A percentile compares a stretch with the other conserved stretches of the same genome.
These are phyloP conservation scores for Scomber japonicus DNA, from an alignment of 2,113 vertebrate genomes.

Conservation along the genomic window DNA sequence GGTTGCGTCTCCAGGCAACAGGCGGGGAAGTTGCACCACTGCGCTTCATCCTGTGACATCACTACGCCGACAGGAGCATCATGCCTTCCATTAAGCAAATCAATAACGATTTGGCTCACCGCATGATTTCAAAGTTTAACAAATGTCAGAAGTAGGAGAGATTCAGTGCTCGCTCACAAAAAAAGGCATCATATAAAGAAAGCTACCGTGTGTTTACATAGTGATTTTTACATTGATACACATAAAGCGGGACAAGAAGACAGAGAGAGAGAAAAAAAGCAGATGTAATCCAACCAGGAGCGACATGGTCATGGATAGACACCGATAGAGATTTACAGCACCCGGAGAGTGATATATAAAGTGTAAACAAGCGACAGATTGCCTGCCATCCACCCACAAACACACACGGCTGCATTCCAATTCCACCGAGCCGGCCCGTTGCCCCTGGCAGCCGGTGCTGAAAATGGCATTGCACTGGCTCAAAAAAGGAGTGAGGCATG, in stretches of 20 bases:
- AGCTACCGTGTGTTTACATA: background rate
- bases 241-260: background rate
- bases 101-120: constrained; percentile 58
- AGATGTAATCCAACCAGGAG: constrained; percentile 55
- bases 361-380: constrained; percentile 81
- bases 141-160: constrained; percentile 15
- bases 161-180: constrained; percentile 5
- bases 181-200: background rate
- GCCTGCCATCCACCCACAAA: constrained; percentile 62
- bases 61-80: constrained; percentile 47
- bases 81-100: constrained; percentile 66
- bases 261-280: constrained; percentile 1
- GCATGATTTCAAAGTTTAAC: constrained; percentile 38
- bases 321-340: constrained; percentile 67
- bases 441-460: constrained; percentile 69
- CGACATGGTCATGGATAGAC: constrained; percentile 59
- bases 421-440: constrained; percentile 57
- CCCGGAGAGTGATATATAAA: constrained; percentile 69
- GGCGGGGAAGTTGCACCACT: constrained; percentile 23
- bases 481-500: constrained; percentile 38
- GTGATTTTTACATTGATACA: constrained; percentile 47
- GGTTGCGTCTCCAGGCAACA: constrained; percentile 43
- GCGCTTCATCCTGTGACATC: constrained; percentile 61
- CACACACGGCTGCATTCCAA: constrained; percentile 63
- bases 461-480: constrained; percentile 57